These are phyloP conservation scores for Leptarthrus brevirostris DNA, from an alignment of 2,888 invertebrate genomes.

Conservation along the genomic window DNA sequence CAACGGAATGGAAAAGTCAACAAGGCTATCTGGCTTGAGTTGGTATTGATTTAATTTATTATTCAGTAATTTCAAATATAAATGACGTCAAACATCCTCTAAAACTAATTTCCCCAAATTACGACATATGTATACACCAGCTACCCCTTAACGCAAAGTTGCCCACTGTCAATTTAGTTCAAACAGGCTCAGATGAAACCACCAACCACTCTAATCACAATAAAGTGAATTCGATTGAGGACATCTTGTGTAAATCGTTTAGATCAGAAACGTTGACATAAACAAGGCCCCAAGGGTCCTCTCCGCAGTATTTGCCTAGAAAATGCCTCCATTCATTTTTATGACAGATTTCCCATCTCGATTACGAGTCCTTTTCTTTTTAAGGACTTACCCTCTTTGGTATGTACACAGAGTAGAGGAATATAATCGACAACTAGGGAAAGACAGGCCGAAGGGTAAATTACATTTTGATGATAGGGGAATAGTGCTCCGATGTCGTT, in stretches of 20 bases:
- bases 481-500: slow-evolving; percentile 64
- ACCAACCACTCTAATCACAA: slow-evolving; percentile 52
- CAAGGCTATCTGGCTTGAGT: not conserved
- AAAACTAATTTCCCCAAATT: slow-evolving; percentile 44
- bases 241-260: slow-evolving; percentile 52
- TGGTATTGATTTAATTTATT: slow-evolving; percentile 9
- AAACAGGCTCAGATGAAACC: slow-evolving; percentile 39
- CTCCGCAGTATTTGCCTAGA: slow-evolving; percentile 57
- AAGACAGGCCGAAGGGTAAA: slow-evolving; percentile 56
- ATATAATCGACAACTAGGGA: slow-evolving; percentile 37
- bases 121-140: slow-evolving; percentile 44
- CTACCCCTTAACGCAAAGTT: slow-evolving; percentile 37
- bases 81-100: slow-evolving; percentile 22
- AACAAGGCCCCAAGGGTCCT: slow-evolving; percentile 67
- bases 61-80: slow-evolving; percentile 4
- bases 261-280: slow-evolving; percentile 63
- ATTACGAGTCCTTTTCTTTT: slow-evolving; percentile 58
- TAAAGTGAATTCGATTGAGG: slow-evolving; percentile 54
- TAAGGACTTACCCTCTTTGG: slow-evolving; percentile 32
- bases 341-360: slow-evolving; percentile 66
- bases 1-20: too few relatives aligned
- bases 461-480: slow-evolving; percentile 66
- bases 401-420: slow-evolving; percentile 29
- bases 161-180: slow-evolving; percentile 45
- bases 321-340: slow-evolving; percentile 58